phyloP scores from a whole-genome alignment of 2,888 invertebrate species.

The Eristalis pertinax region DNA sequence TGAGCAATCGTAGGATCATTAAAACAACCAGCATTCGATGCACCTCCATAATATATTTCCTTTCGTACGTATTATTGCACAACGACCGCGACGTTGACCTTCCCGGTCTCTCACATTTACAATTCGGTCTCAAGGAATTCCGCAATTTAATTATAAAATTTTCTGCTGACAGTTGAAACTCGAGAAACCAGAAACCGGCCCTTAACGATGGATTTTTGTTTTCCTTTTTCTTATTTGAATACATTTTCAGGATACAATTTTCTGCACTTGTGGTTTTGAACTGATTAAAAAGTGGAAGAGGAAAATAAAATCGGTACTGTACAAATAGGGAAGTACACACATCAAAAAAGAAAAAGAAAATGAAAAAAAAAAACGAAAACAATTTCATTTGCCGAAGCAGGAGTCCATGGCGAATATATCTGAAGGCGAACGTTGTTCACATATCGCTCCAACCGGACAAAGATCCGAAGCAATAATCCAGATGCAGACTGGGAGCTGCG shows the following conservation, averaged over 20 bases:
- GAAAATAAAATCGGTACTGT: neutral
- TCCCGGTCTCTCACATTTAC: slow-evolving; percentile 24
- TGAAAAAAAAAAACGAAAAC: neutral
- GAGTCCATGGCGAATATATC: neutral
- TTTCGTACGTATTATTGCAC: neutral
- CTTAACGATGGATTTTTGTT: slow-evolving; percentile 6
- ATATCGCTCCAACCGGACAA: neutral
- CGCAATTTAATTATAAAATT: slow-evolving; percentile 53
- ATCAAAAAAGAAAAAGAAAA: neutral
- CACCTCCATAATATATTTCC: neutral
- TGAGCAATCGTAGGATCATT: neutral
- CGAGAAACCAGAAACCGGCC: slow-evolving; percentile 12
- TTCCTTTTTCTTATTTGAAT: slow-evolving; percentile 12
- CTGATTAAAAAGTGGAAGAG: neutral
- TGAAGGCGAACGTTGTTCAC: neutral
- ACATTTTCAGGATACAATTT: slow-evolving; percentile 32
- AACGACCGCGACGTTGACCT: slow-evolving; percentile 3
- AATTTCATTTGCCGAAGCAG: slow-evolving; percentile 1
- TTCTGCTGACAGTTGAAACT: slow-evolving; percentile 46
- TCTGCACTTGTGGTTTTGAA: slow-evolving; percentile 1
- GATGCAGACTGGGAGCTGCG: neutral
- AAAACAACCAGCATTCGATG: neutral
- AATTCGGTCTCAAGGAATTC: slow-evolving; percentile 30
- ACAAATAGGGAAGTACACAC: neutral
- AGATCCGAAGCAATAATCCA: slow-evolving; percentile 1